Conservation (phyloP, 2,888 invertebrate genomes). For the Hirtodrosophila cameraria region DNA sequence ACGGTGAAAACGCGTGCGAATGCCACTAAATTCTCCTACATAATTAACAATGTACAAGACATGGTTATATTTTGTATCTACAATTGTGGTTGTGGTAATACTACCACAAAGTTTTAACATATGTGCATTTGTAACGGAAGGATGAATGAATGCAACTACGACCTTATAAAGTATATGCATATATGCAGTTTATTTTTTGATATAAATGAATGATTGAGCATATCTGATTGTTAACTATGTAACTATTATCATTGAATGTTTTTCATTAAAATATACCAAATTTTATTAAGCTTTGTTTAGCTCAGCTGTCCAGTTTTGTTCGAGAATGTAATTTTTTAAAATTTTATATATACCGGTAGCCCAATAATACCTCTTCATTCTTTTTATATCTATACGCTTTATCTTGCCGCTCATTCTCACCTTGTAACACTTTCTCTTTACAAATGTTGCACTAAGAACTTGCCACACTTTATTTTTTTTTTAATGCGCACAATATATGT, state of each 20-base stretch:
- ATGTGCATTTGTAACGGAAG: no score
- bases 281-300: no score
- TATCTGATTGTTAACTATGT: no score
- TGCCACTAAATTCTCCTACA: constrained; percentile 55
- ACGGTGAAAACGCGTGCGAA: constrained; percentile 50
- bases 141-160: no score
- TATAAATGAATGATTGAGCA: no score
- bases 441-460: constrained; percentile 24
- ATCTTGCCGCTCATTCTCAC: background rate
- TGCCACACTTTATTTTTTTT: constrained; percentile 12
- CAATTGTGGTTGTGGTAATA: constrained; percentile 12
- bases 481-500: constrained; percentile 11
- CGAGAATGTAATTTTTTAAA: no score
- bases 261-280: no score
- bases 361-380: background rate
- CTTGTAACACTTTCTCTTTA: constrained; percentile 47
- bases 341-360: background rate
- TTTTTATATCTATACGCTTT: background rate
- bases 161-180: no score
- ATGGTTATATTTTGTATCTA: constrained; percentile 30
- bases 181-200: no score
- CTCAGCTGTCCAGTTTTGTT: no score
- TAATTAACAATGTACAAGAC: constrained; percentile 25
- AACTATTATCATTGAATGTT: no score
- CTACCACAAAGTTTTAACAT: constrained; percentile 6